Base-by-base conservation (phyloP, 2,888 invertebrate species). In the Pherbina coryleti region DNA sequence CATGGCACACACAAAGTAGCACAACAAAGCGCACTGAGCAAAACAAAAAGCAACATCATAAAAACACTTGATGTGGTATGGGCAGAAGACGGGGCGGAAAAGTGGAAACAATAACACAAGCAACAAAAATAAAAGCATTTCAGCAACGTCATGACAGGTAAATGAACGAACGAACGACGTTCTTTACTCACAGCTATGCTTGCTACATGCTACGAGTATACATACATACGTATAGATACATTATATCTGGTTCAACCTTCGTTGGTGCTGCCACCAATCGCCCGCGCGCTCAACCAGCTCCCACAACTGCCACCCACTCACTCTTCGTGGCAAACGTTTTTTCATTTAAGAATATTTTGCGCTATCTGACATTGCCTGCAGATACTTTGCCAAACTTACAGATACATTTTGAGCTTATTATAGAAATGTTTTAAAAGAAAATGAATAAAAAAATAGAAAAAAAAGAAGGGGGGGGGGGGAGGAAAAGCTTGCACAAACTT, bases 1-100 rank as follows among this genome's bases (percentile, higher is more conserved):
- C 83, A 83, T 82, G 82, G 81, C 83, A 83, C 83, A 84, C 31
- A 78, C 82, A 82, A 82, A 80, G 82, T 31, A 53, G 28, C 51
- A 71, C 69, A 78, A 64, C 75, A 57, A 82, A 83, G 37, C 34
- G 53, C 17, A 44, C 66, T 51, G 11, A 78, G 19, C 51, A 55
- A 76, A 76, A 71, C 44, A 66, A 51, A 31, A 11, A 71, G 60
- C 44, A 57, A 62, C 51, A 53, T 53, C 31, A 66, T n/a, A 31
- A 71, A 55, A 34, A 37, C 57, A 14, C 14, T 57, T 60, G n/a
- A n/a, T 66, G 19, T 44, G 25, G 17, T 8, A 11, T 34, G 14
- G 37, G 57, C 19, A 0, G 22, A 5, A 4, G 9, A 49, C 22
- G n/a, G n/a, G 73, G 17, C 44, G 44, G n/a, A 37, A 14, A 0